phyloP scores from a whole-genome alignment of 2,797 vertebrate species.

The Chiroxiphia lanceolata region DNA sequence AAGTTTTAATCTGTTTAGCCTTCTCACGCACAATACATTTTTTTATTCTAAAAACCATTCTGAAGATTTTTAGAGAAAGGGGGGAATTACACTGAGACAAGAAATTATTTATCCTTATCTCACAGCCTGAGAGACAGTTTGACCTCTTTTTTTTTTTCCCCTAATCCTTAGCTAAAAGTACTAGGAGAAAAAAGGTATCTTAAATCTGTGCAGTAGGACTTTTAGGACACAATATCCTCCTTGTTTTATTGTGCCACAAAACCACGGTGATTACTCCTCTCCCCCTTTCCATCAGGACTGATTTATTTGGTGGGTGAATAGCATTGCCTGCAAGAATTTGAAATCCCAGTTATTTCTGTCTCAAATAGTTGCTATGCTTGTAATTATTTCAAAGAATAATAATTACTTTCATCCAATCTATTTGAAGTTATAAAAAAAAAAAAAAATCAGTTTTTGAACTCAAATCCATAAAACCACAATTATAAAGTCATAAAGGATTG shows the following conservation, averaged over 20 bases:
- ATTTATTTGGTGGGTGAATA: conserved; percentile 23
- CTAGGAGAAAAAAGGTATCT: not conserved
- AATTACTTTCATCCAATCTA: conserved; percentile 32
- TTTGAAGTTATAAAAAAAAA: conserved; percentile 2
- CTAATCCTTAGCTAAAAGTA: not conserved
- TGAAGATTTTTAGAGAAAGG: not conserved
- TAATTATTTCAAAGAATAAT: conserved; percentile 45
- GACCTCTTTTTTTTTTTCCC: not conserved
- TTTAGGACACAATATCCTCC: not conserved
- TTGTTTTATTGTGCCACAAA: conserved; percentile 5
- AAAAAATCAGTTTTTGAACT: not conserved
- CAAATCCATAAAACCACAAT: conserved; percentile 3
- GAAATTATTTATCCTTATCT: not conserved
- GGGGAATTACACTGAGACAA: not conserved
- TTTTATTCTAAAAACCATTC: not conserved
- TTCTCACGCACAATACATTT: not conserved
- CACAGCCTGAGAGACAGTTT: not conserved
- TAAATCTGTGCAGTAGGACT: not conserved
- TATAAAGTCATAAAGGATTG: not conserved
- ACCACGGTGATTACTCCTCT: not conserved
- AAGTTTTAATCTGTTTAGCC: not conserved
- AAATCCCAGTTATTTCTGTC: conserved; percentile 28
- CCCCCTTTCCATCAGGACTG: not conserved
- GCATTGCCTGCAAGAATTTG: conserved; percentile 5
- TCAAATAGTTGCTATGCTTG: not conserved